These are phyloP conservation scores for Ectemnius continuus DNA, from an alignment of 2,888 invertebrate genomes.

Conservation along the genomic window DNA sequence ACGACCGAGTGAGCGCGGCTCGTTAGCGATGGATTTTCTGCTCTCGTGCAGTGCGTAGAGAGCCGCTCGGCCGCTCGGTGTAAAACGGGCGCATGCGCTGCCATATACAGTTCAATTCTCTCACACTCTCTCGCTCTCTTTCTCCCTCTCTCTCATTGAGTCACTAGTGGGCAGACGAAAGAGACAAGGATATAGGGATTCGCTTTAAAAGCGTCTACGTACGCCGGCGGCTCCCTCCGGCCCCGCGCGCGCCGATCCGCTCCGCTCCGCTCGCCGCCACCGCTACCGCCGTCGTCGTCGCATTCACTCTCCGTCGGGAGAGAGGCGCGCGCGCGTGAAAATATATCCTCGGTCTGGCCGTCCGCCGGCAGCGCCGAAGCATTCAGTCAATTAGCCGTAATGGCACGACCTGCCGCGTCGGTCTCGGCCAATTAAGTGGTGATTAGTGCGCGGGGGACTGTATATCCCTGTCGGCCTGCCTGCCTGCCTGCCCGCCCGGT, in stretches of 20 bases:
- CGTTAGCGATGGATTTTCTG: slow-evolving; percentile 56
- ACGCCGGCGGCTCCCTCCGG: neutral
- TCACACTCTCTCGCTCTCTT: no score
- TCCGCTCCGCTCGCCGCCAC: slow-evolving; percentile 6
- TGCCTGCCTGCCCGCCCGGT: slow-evolving; percentile 14
- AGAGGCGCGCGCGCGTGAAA: slow-evolving; percentile 53
- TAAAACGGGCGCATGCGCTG: slow-evolving; percentile 47
- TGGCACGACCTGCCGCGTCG: slow-evolving; percentile 66
- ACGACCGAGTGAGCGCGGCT: slow-evolving; percentile 17
- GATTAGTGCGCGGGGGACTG: slow-evolving; percentile 63
- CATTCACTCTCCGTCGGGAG: slow-evolving; percentile 5
- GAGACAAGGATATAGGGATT: neutral
- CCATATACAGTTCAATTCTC: neutral
- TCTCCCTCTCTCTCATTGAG: neutral
- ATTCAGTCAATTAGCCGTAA: slow-evolving; percentile 68
- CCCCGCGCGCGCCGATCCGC: neutral
- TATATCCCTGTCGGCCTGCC: slow-evolving; percentile 32
- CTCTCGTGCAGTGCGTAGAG: slow-evolving; percentile 40
- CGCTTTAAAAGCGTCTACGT: slow-evolving; percentile 5
- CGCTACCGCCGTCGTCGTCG: slow-evolving; percentile 9
- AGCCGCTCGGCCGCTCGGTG: slow-evolving; percentile 37
- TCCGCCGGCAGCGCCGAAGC: slow-evolving; percentile 60
- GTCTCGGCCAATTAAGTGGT: slow-evolving; percentile 69
- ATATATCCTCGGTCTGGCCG: slow-evolving; percentile 51
- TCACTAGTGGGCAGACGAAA: neutral